Conservation (phyloP, 2,113 vertebrate species). For the Chionodraco myersi region DNA sequence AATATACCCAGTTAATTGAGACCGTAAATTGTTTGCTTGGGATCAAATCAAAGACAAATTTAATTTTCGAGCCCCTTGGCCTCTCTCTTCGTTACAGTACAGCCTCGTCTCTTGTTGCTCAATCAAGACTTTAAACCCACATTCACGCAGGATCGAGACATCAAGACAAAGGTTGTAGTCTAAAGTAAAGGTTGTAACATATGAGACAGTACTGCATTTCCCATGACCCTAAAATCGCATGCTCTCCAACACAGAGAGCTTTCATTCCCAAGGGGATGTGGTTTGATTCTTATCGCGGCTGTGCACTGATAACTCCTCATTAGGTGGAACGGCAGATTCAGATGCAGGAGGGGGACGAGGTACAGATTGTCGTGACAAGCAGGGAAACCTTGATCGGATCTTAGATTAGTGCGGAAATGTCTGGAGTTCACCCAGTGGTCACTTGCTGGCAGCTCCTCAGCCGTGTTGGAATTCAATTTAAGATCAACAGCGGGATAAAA, state of each 20-base stretch:
- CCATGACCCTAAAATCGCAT: conserved; percentile 38
- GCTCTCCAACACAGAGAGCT: conserved; percentile 42
- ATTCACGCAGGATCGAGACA: conserved; percentile 17
- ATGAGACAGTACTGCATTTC: conserved; percentile 37
- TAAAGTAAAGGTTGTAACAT: conserved; percentile 12
- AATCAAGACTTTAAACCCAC: conserved; percentile 8
- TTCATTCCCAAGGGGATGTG: conserved; percentile 39
- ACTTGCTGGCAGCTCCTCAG: conserved; percentile 49
- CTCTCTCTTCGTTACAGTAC: not conserved
- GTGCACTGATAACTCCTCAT: conserved; percentile 49
- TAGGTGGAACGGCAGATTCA: conserved; percentile 59
- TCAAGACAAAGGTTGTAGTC: not conserved
- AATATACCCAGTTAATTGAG: conserved; percentile 59
- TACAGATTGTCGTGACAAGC: conserved; percentile 45
- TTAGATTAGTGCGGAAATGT: conserved; percentile 70
- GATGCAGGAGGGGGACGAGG: conserved; percentile 31
- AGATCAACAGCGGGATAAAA: conserved; percentile 67
- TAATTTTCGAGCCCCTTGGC: conserved; percentile 42
- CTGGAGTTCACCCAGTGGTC: conserved; percentile 72
- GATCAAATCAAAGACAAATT: conserved; percentile 60
- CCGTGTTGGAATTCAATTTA: conserved; percentile 69
- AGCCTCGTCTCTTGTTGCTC: conserved; percentile 28
- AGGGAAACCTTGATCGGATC: conserved; percentile 61
- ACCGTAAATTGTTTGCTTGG: conserved; percentile 54
- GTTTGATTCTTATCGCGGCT: conserved; percentile 54